These are phyloP conservation scores for Itoplectis maculator DNA, from an alignment of 2,888 invertebrate species.

Conservation along the genomic window DNA sequence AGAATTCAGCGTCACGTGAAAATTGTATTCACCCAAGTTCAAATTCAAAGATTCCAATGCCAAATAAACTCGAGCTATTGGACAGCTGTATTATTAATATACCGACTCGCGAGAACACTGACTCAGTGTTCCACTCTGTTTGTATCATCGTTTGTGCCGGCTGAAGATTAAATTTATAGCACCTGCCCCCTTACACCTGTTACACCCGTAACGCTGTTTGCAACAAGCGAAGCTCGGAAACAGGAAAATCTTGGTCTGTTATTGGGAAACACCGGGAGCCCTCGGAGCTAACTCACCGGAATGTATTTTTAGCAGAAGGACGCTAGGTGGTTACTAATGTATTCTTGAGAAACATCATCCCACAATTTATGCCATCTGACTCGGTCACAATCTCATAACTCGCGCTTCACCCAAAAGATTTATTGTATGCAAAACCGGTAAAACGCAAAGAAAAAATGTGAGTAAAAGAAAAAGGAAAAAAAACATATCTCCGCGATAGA, in stretches of 20 bases:
- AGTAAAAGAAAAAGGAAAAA: background rate
- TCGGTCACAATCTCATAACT: constrained; percentile 21
- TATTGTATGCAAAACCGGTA: background rate
- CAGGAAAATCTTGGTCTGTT: constrained; percentile 61
- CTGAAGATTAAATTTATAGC: constrained; percentile 71
- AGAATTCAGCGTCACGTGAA: background rate
- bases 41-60: constrained; percentile 2
- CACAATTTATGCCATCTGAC: constrained; percentile 32
- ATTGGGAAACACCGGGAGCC: constrained; percentile 67
- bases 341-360: constrained; percentile 62
- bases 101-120: background rate
- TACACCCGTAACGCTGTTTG: constrained; percentile 50
- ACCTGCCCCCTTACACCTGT: constrained; percentile 63
- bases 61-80: background rate
- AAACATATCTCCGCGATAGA: background rate
- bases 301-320: constrained; percentile 72
- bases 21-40: constrained; percentile 22
- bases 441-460: background rate
- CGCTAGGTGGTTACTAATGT: constrained; percentile 53
- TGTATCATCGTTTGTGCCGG: constrained; percentile 66
- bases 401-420: background rate
- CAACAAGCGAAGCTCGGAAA: constrained; percentile 45
- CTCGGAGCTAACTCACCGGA: constrained; percentile 59
- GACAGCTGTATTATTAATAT: constrained; percentile 38
- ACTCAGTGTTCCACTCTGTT: constrained; percentile 37